phyloP scores from a whole-genome alignment of 2,888 invertebrate genomes.

The Bellardia bayeri region DNA sequence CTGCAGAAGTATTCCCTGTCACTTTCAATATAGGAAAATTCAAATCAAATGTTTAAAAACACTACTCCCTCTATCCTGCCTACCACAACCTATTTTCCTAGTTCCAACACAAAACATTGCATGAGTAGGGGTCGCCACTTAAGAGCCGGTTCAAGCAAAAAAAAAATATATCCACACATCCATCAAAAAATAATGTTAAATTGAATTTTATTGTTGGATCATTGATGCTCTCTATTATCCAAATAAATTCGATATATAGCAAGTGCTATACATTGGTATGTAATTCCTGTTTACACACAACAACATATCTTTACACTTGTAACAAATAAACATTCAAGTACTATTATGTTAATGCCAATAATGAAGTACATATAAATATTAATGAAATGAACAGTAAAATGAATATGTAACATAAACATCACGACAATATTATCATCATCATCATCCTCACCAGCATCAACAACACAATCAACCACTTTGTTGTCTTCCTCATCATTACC shows the following conservation, averaged over 20 bases:
- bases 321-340: slow-evolving; percentile 22
- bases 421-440: not conserved
- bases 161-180: too few relatives aligned
- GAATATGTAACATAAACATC: slow-evolving; percentile 8
- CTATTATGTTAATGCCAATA: slow-evolving; percentile 20
- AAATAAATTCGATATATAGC: not conserved
- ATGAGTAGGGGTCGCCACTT: too few relatives aligned
- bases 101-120: too few relatives aligned
- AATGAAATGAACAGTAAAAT: slow-evolving; percentile 27
- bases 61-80: too few relatives aligned
- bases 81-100: too few relatives aligned
- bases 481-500: not conserved
- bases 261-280: not conserved
- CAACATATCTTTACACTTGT: not conserved
- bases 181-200: too few relatives aligned
- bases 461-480: slow-evolving; percentile 3
- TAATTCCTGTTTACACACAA: not conserved
- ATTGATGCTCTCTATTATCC: too few relatives aligned
- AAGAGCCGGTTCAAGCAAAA: too few relatives aligned
- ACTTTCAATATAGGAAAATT: too few relatives aligned
- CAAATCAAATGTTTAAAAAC: too few relatives aligned
- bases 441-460: not conserved
- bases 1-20: too few relatives aligned
- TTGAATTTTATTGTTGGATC: too few relatives aligned
- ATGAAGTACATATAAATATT: slow-evolving; percentile 19